A percentile compares a stretch with the other conserved stretches of the same genome.
Conservation (phyloP, 2,888 invertebrate species). For the Lapara coniferarum region DNA sequence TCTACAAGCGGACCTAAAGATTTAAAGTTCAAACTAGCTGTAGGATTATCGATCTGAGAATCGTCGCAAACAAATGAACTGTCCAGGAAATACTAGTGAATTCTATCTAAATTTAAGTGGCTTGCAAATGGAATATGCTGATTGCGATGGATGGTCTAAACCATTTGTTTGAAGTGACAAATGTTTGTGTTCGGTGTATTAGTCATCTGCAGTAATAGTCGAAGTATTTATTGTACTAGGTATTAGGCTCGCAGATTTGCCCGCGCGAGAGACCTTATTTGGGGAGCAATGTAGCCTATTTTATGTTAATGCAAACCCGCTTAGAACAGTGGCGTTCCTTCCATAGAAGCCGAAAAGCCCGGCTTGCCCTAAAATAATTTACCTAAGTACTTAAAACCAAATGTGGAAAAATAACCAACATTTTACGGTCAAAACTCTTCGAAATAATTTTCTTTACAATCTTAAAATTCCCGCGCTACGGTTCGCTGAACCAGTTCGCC, state of each 20-base stretch:
- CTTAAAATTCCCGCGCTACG: too few species aligned
- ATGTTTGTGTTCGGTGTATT: background rate
- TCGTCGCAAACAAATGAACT: conserved; percentile 20
- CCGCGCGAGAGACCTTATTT: too few species aligned
- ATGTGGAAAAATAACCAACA: too few species aligned
- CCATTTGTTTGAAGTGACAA: background rate
- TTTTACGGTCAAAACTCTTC: too few species aligned
- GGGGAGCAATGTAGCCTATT: too few species aligned
- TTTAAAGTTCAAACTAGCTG: conserved; percentile 24
- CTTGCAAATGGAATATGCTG: conserved; percentile 11
- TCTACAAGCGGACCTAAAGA: background rate
- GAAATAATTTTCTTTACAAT: too few species aligned
- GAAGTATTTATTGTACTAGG: background rate
- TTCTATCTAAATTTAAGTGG: conserved; percentile 20
- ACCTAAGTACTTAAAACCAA: too few species aligned
- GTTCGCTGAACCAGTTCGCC: too few species aligned
- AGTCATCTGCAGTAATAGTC: background rate
- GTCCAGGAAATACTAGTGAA: conserved; percentile 13
- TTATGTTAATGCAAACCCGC: too few species aligned
- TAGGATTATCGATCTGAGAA: conserved; percentile 18
- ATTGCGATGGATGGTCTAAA: conserved; percentile 3
- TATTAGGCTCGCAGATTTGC: background rate
- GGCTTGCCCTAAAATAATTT: too few species aligned
- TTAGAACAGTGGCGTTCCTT: too few species aligned
- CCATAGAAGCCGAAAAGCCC: too few species aligned